Base-by-base conservation (phyloP, 2,113 vertebrate genomes). In the Ctenodactylus gundi region DNA sequence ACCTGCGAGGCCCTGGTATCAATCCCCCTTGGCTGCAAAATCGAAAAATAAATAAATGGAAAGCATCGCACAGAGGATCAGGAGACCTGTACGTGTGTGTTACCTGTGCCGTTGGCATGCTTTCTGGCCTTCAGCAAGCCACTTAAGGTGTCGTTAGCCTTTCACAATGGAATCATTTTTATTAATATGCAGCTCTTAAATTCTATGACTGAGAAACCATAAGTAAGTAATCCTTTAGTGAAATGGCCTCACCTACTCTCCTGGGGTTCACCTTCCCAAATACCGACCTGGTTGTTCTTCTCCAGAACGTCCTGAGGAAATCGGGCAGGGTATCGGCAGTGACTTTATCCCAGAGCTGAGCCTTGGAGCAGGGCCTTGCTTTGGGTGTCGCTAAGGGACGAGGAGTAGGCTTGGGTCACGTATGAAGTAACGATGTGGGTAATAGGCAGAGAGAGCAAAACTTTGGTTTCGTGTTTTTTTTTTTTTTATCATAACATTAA, bases 151-250 rank as follows among this genome's bases (percentile, higher is more conserved):
- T 46, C 7, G 62, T 6, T 67, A 76, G 84, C 81, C 6, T n/a
- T 73, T 41, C 64, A 83, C 78, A 41, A 23, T 46, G 27, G 17
- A 39, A 0, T 77, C 25, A 51, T 75, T 44, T 93, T 68, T 57
- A 89, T 85, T 82, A 64, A 25, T 73, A 36, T 36, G 73, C 21
- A 73, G 10, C 44, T 62, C 41, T 55, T 44, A 65, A 39, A 3
- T 53, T 85, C 78, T 85, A 3, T 60, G 14, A 55, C 39, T 62
- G 44, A 88, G 36, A 77, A 85, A 14, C 29, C 53, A 68, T 83
- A 58, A 46, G 53, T 75, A 83, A 88, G 75, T 51, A 94, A 92
- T n/a, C 11, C 34, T 34, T 84, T 76, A 76, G 57, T 67, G 88
- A 94, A 51, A 78, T 2, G 3, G 70, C 1, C 39, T 34, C n/a